Base-by-base conservation (phyloP, 2,888 invertebrate genomes). In the Anoplius nigerrimus region DNA sequence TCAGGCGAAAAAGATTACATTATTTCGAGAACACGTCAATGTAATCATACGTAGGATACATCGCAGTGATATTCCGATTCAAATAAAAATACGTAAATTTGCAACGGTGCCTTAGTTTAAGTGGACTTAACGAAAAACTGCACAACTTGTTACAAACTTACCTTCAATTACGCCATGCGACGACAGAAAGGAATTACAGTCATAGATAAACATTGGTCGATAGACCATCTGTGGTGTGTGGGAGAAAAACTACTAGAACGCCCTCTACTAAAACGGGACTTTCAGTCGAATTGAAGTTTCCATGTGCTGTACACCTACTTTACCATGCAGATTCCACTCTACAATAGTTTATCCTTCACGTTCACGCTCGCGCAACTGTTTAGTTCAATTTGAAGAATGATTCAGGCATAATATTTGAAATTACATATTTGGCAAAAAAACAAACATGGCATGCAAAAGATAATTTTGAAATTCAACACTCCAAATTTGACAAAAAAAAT, bases 161-260 rank as follows among this genome's bases (percentile, higher is more conserved):
- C 84, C 84, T 82, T 73, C 74, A 68, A 62, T 69, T 74, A 79
- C 76, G 75, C 80, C 81, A 79, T 79, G 70, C 75, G 66, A 57
- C 65, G 63, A 63, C 68, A 72, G 72, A 83, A 85, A 83, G 80
- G 69, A 82, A 62, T 48, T 22, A 16, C 3, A 53, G 66, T 42
- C 56, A 24, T 58, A 13, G 48, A 22, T 64, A 46, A 59, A 16
- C n/a, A 11, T 11, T 45, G 2, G 45, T 16, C 45, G 11, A 11
- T 45, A 45, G 45, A 45, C 2, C 3, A 6, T 24, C 45, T 45
- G 3, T 5, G n/a, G 45, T 11, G 2, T 45, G 3, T 48, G 1
- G 16, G 16, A 34, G 34, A 34, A 6, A 2, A 27, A 27, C 27
- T 3, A 46, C 11, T 13, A 13, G 5, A 18, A 16, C 48, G 48